These are phyloP conservation scores for Xiphophorus maculatus DNA, from an alignment of 2,113 vertebrate genomes.

Conservation along the genomic window DNA sequence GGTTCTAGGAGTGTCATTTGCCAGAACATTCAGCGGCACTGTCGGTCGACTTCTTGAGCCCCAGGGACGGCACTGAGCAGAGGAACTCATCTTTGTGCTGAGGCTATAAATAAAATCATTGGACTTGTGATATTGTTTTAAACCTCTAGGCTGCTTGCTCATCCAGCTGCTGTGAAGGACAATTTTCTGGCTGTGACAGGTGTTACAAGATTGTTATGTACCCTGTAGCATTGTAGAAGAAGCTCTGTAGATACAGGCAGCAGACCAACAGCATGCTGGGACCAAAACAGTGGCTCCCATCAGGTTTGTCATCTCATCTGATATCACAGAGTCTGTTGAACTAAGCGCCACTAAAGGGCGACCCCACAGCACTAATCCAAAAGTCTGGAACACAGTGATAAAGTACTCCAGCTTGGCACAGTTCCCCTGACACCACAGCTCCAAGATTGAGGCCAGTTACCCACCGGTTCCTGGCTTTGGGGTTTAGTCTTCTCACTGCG, in stretches of 20 bases:
- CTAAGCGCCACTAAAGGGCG: conserved; percentile 19
- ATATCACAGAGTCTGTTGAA: conserved; percentile 23
- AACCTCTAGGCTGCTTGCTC: conserved; percentile 64
- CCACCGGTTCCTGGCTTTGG: neutral
- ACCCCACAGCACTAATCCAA: conserved; percentile 15
- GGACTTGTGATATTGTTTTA: conserved; percentile 67
- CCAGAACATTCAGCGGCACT: conserved; percentile 56
- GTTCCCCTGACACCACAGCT: conserved; percentile 9
- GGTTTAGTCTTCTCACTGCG: conserved; percentile 9
- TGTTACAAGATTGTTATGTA: conserved; percentile 55
- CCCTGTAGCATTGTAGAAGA: conserved; percentile 37
- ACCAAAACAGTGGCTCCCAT: conserved; percentile 41
- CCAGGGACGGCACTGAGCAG: conserved; percentile 42
- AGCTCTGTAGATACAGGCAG: conserved; percentile 28
- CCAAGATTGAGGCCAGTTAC: conserved; percentile 16
- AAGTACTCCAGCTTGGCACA: conserved; percentile 24
- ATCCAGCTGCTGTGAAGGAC: conserved; percentile 55
- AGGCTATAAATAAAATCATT: conserved; percentile 75
- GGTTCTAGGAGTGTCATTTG: conserved; percentile 58
- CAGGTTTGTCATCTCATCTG: conserved; percentile 42
- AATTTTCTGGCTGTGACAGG: conserved; percentile 60
- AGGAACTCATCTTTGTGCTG: conserved; percentile 63
- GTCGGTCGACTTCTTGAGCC: conserved; percentile 40
- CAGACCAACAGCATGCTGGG: conserved; percentile 35
- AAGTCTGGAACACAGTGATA: conserved; percentile 21